Base-by-base conservation (phyloP, 2,113 vertebrate species). In the Xiphorhynchus elegans region DNA sequence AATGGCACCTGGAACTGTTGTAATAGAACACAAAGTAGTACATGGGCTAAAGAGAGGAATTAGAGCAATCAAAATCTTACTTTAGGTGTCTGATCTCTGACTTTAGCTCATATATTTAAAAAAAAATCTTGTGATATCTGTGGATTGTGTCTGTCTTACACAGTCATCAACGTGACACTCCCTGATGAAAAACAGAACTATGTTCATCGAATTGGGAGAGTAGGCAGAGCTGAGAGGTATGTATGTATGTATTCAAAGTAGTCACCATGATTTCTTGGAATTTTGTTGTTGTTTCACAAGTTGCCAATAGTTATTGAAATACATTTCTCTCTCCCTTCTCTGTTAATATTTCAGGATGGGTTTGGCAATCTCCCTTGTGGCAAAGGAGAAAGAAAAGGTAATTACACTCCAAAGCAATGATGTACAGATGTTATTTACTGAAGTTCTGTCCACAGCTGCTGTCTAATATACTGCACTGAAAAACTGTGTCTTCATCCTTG, bases 181-280 rank as follows among this genome's bases (percentile, higher is more conserved):
- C 99, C 99, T 11, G 99, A 99, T 96, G 99, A 99, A 92, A 99
- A 99, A 90, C 99, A 99, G 96, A 99, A 99, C 96, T 99, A 99
- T 0, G 99, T 99, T 42, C 99, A 99, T 97, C 98, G 99, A 16
- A 99, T 99, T 9, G 99, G 99, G 81, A 98, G 99, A 97, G 99
- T 99, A 7, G 99, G 99, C 72, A 98, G 99, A 97, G 99, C 99
- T 21, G 99, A 99, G 96, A 99, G 99, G 99, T 99, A 95, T 5
- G 29, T 50, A 95, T 5, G 29, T 50, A 13, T n/a, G 3, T 44
- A 1, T 49, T 77, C 55, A 42, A 63, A 58, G 63, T 35, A 50
- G 20, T 23, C 4, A 6, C 39, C 4, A 2, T 25, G 2, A 35
- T n/a, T 56, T 63, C 7, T 23, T 26, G 7, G 2, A 55, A 3